Percentiles rank a stretch among this genome's conserved stretches.
phyloP scores from a whole-genome alignment of 2,888 invertebrate species.

The Adela reaumurella region DNA sequence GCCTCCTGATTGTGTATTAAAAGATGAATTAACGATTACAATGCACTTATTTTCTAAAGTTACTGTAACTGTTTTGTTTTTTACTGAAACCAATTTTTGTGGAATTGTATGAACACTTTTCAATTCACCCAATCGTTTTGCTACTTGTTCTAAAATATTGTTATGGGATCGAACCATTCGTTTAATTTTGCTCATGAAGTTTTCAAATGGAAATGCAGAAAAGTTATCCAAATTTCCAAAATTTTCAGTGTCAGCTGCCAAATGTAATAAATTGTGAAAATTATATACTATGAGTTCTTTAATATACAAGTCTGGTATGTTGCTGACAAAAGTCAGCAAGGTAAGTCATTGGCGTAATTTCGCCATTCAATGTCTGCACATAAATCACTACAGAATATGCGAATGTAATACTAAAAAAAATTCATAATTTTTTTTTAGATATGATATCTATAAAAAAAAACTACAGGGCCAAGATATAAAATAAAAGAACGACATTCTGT shows the following conservation, averaged over 20 bases:
- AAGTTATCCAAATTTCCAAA: slow-evolving; percentile 1
- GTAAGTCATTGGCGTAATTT: slow-evolving; percentile 3
- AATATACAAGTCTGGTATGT: slow-evolving; percentile 2
- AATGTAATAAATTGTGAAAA: slow-evolving; percentile 2
- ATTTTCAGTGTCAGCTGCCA: slow-evolving; percentile 1
- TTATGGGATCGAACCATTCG: slow-evolving; percentile 3
- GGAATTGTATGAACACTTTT: too few species aligned
- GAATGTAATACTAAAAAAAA: slow-evolving; percentile 4
- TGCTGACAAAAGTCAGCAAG: slow-evolving; percentile 1
- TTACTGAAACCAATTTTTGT: too few species aligned
- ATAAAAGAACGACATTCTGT: slow-evolving; percentile 7
- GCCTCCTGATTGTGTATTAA: too few species aligned
- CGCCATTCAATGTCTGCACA: slow-evolving; percentile 3
- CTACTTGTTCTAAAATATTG: slow-evolving; percentile 2
- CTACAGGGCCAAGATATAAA: slow-evolving; percentile 4
- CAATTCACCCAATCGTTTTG: slow-evolving; percentile 1
- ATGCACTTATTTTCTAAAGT: too few species aligned
- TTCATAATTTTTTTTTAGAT: slow-evolving; percentile 1
- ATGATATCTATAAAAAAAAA: slow-evolving; percentile 4
- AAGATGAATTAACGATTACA: too few species aligned
- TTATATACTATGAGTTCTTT: background rate
- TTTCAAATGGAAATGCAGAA: slow-evolving; percentile 4
- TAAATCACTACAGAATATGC: slow-evolving; percentile 3
- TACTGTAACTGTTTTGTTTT: too few species aligned
- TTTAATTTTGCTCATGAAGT: slow-evolving; percentile 2